Conservation (phyloP, 1,140 invertebrate genomes). For the Lordiphosa mommai region DNA sequence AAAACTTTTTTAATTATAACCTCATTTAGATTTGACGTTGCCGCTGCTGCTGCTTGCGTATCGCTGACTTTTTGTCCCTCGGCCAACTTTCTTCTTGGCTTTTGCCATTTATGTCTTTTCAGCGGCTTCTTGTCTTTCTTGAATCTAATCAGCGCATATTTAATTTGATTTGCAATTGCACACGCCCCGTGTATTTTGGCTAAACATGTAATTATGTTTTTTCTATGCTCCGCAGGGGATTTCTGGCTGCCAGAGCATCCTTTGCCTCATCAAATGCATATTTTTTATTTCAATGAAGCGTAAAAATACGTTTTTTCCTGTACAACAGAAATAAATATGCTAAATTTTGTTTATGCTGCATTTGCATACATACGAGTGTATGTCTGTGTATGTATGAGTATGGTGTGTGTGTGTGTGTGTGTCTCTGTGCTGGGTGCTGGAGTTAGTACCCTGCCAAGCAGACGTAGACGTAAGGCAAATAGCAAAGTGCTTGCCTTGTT, state of each 20-base stretch:
- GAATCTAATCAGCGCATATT: slow-evolving; percentile 74
- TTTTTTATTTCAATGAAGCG: slow-evolving; percentile 69
- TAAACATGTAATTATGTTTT: too few species aligned
- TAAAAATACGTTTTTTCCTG: slow-evolving; percentile 64
- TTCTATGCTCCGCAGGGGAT: too few species aligned
- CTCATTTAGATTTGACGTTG: slow-evolving; percentile 78
- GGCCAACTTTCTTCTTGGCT: slow-evolving; percentile 24
- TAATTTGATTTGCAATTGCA: slow-evolving; percentile 66
- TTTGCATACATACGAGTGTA: slow-evolving; percentile 53
- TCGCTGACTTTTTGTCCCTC: slow-evolving; percentile 4
- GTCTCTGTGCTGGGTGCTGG: slow-evolving; percentile 13
- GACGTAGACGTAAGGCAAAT: slow-evolving; percentile 65
- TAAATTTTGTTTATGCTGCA: slow-evolving; percentile 77
- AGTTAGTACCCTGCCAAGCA: neutral
- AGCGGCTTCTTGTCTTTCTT: slow-evolving; percentile 7
- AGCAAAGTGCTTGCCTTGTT: slow-evolving; percentile 55
- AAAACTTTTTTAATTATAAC: slow-evolving; percentile 79
- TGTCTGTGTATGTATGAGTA: slow-evolving; percentile 16
- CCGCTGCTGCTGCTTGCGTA: neutral
- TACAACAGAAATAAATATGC: slow-evolving; percentile 48
- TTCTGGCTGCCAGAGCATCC: slow-evolving; percentile 23
- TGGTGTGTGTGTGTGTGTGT: slow-evolving; percentile 34
- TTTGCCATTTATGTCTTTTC: slow-evolving; percentile 24
- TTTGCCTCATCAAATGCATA: slow-evolving; percentile 41
- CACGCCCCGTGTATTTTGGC: slow-evolving; percentile 29